Evolutionary conservation across 2,797 vertebrate species (phyloP).

Genomic region (Varecia variegata): DNA sequence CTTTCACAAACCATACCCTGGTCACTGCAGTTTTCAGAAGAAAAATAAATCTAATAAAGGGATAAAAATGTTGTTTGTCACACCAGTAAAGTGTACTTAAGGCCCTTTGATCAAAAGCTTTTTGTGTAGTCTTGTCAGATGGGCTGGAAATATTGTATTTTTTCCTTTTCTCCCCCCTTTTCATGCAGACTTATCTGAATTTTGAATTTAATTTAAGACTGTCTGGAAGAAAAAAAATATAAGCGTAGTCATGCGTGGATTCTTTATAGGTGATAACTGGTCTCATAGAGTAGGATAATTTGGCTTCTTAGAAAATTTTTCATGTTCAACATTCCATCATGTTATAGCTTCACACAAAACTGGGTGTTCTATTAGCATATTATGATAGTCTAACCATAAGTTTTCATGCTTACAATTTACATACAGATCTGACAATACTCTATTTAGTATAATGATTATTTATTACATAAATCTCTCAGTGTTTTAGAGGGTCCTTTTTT

Average conservation of each 20-base stretch:
- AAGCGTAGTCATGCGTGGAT: conserved; percentile 34
- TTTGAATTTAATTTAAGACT: conserved; percentile 69
- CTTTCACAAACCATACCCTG: conserved; percentile 85
- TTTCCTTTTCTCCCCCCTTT: conserved; percentile 70
- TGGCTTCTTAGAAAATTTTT: conserved; percentile 56
- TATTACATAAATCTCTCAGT: background rate
- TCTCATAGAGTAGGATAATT: conserved; percentile 54
- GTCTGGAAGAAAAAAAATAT: conserved; percentile 67
- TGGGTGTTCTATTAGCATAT: background rate
- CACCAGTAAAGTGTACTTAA: conserved; percentile 87
- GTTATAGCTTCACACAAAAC: background rate
- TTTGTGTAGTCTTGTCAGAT: conserved; percentile 85
- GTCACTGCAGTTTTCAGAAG: conserved; percentile 85
- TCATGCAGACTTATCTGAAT: conserved; percentile 77
- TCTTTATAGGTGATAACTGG: conserved; percentile 71
- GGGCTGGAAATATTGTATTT: conserved; percentile 86
- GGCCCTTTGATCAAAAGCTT: conserved; percentile 84
- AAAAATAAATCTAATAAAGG: conserved; percentile 89
- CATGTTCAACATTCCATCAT: background rate
- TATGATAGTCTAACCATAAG: background rate
- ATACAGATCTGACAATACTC: background rate
- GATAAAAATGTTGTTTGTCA: conserved; percentile 89
- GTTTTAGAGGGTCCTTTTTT: conserved; percentile 55
- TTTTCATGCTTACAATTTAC: conserved; percentile 45
- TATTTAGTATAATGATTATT: conserved; percentile 29